Evolutionary conservation across 2,113 vertebrate genomes (phyloP), one percentile per base, ranked within the genome.

Genomic region (Blennius ocellaris): DNA sequence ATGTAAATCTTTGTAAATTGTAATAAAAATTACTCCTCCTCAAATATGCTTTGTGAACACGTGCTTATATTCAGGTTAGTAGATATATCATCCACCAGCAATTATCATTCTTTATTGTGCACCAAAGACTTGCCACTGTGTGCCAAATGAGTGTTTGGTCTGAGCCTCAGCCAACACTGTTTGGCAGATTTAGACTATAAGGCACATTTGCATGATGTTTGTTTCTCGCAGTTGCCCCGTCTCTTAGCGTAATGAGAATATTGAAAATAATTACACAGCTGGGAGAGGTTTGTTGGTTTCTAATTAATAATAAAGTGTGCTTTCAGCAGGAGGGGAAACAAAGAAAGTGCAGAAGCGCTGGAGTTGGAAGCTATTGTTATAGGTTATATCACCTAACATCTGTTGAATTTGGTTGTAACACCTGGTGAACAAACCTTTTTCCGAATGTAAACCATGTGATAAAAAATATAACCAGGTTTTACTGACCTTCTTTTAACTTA

Each of bases 71-170:
- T 50, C 16, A 14, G 8, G 30, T 37, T 21, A 11, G 11, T 47
- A 53, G 41, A 36, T 4, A 11, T 0, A 2, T 48, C 14, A 60
- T 11, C 11, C 30, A 17, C 6, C n/a, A 7, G 10, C 5, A n/a
- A 1, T 51, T 15, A 55, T 44, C 6, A 7, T 51, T 16, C 54
- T 43, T 41, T 12, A 48, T 6, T 9, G 17, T 37, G 16, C 11
- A 8, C 52, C 36, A 48, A 59, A 52, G 16, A 39, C 55, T 16
- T 16, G n/a, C 54, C 59, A 38, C 41, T n/a, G 43, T 21, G 16
- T 53, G 37, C 54, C 58, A 69, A 84, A 80, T 55, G n/a, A 11
- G 68, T 71, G 54, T 63, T 65, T 58, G 43, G 14, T 73, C 47
- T 73, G 21, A 67, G 55, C 7, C 41, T 51, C 41, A 38, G 70